phyloP scores from a whole-genome alignment of 1,140 invertebrate genomes.

The Drosophila triauraria region DNA sequence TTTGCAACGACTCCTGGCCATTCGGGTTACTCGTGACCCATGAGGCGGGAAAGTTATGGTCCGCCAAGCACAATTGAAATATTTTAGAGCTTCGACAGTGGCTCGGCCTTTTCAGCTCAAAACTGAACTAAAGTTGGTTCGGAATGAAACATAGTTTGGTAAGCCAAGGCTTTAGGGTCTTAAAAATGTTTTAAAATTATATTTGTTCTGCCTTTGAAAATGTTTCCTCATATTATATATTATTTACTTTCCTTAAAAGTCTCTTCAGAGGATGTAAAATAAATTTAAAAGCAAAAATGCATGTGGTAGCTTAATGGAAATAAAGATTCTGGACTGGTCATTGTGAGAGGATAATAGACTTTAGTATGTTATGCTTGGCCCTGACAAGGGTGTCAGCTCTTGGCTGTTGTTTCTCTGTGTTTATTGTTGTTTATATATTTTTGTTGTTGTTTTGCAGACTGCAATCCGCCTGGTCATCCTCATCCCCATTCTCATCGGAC shows the following conservation, averaged over 20 bases:
- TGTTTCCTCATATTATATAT: neutral
- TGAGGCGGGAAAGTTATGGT: conserved; percentile 17
- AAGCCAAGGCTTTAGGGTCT: no score
- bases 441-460: conserved; percentile 42
- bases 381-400: conserved; percentile 46
- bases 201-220: no score
- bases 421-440: conserved; percentile 19
- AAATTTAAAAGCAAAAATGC: neutral
- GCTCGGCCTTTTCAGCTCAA: neutral
- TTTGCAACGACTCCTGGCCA: conserved; percentile 27
- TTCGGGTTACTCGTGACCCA: conserved; percentile 34
- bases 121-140: neutral
- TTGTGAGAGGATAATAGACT: conserved; percentile 69
- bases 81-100: neutral
- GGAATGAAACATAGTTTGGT: neutral
- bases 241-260: neutral
- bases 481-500: conserved; percentile 18
- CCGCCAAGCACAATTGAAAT: conserved; percentile 2
- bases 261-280: neutral
- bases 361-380: conserved; percentile 59
- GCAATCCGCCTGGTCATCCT: conserved; percentile 37
- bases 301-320: conserved; percentile 1
- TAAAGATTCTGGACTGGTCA: conserved; percentile 47
- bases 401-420: conserved; percentile 26
- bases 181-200: neutral